Evolutionary conservation across 2,888 invertebrate genomes (phyloP).

Genomic region (Cephus spinipes): DNA sequence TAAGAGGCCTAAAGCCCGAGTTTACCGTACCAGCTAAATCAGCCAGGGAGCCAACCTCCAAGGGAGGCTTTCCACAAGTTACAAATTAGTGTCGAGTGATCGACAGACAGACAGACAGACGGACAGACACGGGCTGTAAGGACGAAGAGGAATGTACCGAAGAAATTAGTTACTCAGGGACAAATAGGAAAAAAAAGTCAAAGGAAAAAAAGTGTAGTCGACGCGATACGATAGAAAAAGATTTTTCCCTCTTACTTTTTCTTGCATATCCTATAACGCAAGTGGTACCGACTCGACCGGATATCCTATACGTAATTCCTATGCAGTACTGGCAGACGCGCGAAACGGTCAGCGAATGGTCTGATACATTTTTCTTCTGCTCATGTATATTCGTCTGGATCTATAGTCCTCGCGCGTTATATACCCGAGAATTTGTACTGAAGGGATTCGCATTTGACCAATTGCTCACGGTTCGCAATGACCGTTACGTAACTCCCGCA

Average conservation of each 20-base stretch:
- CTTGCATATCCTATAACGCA: not conserved
- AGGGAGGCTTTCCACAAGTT: slow-evolving; percentile 12
- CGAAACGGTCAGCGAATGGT: not conserved
- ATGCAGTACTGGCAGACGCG: not conserved
- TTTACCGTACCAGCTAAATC: not conserved
- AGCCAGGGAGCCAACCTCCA: not conserved
- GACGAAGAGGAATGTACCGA: not conserved
- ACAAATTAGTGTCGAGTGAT: slow-evolving; percentile 31
- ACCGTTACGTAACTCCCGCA: slow-evolving; percentile 34
- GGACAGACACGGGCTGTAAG: no score
- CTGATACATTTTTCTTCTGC: not conserved
- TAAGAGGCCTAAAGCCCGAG: not conserved
- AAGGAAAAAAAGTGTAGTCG: not conserved
- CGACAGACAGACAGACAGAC: slow-evolving; percentile 6
- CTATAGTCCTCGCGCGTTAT: not conserved
- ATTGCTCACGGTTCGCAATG: not conserved
- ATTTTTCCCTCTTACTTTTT: not conserved
- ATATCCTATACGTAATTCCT: not conserved
- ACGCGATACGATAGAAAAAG: not conserved
- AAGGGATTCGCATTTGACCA: not conserved
- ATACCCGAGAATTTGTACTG: not conserved
- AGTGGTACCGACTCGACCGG: not conserved
- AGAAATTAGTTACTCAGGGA: not conserved
- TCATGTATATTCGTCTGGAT: not conserved
- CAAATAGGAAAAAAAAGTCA: not conserved